Evolutionary conservation across 2,113 vertebrate species (phyloP).

Genomic region (Notarius quadriscutis): DNA sequence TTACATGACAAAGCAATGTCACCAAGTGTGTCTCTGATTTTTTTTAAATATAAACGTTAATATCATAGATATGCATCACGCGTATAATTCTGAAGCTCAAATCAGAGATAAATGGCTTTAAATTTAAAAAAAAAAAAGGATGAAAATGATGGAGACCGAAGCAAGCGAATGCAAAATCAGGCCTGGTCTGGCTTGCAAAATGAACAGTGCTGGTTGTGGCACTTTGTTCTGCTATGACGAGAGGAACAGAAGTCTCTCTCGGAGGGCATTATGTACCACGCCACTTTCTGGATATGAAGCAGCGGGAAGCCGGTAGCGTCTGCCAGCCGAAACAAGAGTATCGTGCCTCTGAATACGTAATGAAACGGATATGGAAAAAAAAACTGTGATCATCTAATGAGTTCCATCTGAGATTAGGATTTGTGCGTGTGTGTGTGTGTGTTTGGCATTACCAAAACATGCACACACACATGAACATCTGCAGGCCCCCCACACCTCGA

Average conservation of each 20-base stretch:
- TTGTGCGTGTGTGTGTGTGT: slow-evolving; percentile 66
- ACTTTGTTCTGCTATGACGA: slow-evolving; percentile 62
- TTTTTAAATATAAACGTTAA: background rate
- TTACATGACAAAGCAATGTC: background rate
- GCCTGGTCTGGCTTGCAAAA: slow-evolving; percentile 61
- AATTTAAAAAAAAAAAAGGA: background rate
- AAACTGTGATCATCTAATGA: slow-evolving; percentile 90
- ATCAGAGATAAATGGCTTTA: background rate
- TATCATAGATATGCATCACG: background rate
- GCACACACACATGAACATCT: slow-evolving; percentile 86
- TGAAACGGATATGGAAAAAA: slow-evolving; percentile 81
- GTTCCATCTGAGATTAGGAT: slow-evolving; percentile 81
- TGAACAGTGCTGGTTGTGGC: slow-evolving; percentile 66
- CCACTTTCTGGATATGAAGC: slow-evolving; percentile 65
- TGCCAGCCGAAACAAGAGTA: slow-evolving; percentile 83
- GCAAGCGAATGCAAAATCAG: slow-evolving; percentile 4
- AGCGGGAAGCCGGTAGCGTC: slow-evolving; percentile 68
- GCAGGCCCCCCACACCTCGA: slow-evolving; percentile 79
- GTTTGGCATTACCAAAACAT: slow-evolving; percentile 74
- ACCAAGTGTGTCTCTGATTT: background rate
- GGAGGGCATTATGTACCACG: slow-evolving; percentile 58
- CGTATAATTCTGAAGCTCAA: background rate
- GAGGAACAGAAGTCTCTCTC: slow-evolving; percentile 64
- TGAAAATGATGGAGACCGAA: background rate
- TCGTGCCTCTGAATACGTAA: slow-evolving; percentile 95